These are phyloP conservation scores for Oconnorella tubifera DNA, from an alignment of 2,888 invertebrate genomes.

Conservation along the genomic window DNA sequence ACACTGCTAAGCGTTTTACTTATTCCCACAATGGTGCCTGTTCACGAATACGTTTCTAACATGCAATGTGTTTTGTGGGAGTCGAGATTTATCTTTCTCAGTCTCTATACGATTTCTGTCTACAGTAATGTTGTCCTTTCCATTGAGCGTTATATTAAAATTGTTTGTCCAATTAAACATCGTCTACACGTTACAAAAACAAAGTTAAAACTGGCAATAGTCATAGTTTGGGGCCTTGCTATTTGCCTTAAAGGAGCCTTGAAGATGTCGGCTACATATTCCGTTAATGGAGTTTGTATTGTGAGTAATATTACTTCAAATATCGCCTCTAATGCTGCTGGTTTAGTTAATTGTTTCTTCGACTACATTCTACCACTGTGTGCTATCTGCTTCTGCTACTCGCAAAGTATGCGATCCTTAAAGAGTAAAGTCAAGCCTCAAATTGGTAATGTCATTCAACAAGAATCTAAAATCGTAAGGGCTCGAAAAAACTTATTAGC, in stretches of 20 bases:
- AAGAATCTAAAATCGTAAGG: background rate
- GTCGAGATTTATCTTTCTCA: background rate
- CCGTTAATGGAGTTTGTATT: background rate
- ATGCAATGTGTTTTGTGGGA: background rate
- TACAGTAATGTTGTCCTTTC: background rate
- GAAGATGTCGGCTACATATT: background rate
- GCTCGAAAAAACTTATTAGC: background rate
- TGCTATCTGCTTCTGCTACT: background rate
- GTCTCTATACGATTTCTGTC: background rate
- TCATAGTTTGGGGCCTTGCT: background rate
- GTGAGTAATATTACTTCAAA: background rate
- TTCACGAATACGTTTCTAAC: background rate
- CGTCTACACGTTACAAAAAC: background rate
- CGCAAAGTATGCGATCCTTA: background rate
- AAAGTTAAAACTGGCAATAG: background rate
- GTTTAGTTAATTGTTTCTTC: background rate
- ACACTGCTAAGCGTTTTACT: background rate
- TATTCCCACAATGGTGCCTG: background rate
- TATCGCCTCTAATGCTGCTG: background rate
- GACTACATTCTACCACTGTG: background rate
- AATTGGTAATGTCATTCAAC: background rate
- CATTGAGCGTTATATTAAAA: background rate
- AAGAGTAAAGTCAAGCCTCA: background rate
- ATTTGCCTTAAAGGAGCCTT: background rate
- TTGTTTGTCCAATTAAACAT: background rate